A percentile compares a stretch with the other conserved stretches of the same genome.
Conservation (phyloP, 2,888 invertebrate genomes). For the Gandaritis pyraliata region DNA sequence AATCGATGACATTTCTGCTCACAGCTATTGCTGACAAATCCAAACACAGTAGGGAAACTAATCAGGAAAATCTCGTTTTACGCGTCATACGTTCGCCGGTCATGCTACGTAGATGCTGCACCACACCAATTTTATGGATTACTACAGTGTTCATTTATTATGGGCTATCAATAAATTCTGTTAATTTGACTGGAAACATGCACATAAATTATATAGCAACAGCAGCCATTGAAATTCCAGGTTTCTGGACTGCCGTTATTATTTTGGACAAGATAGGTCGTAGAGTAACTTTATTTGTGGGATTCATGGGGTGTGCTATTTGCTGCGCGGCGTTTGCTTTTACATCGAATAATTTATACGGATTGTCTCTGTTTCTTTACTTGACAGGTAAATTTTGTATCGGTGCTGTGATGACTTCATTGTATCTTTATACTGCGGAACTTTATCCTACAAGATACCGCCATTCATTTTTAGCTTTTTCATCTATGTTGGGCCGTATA, state of each 20-base stretch:
- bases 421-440: slow-evolving; percentile 89
- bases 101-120: slow-evolving; percentile 84
- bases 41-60: slow-evolving; percentile 43
- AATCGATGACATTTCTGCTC: slow-evolving; percentile 67
- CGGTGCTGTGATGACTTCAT: slow-evolving; percentile 86
- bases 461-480: slow-evolving; percentile 87
- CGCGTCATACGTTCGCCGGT: slow-evolving; percentile 81
- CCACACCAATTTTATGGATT: slow-evolving; percentile 91
- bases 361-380: slow-evolving; percentile 72
- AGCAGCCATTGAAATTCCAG: slow-evolving; percentile 88
- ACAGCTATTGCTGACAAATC: slow-evolving; percentile 60
- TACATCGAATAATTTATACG: slow-evolving; percentile 64
- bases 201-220: slow-evolving; percentile 90
- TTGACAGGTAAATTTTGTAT: slow-evolving; percentile 87
- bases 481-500: slow-evolving; percentile 89
- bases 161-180: slow-evolving; percentile 90
- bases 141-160: slow-evolving; percentile 92
- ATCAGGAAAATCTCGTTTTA: slow-evolving; percentile 54
- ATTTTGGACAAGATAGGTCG: slow-evolving; percentile 86
- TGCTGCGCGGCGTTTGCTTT: slow-evolving; percentile 83
- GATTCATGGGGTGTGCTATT: slow-evolving; percentile 73
- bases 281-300: slow-evolving; percentile 63
- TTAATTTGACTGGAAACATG: slow-evolving; percentile 89
- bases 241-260: slow-evolving; percentile 86
- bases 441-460: slow-evolving; percentile 88